Evolutionary conservation across 2,888 invertebrate species (phyloP), one percentile per base, ranked within the genome.

Genomic region (Osmoderma eremita): DNA sequence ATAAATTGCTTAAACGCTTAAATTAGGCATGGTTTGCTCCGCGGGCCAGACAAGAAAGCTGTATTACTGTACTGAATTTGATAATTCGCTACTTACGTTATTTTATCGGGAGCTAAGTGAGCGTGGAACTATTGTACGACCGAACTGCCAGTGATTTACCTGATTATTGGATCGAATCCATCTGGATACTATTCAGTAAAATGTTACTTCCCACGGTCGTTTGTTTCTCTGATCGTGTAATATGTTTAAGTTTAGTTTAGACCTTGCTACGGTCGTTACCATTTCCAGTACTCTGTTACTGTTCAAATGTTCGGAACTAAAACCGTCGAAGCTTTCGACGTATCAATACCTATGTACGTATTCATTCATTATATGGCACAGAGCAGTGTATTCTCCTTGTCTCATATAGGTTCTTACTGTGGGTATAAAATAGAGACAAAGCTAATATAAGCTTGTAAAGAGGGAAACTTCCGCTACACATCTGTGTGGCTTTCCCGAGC

Each of bases 101-200:
- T 67, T 68, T 66, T 65, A 56, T 20, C 24, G 63, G 48, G 45
- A 61, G 67, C 54, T 64, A 70, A 67, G 68, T 65, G 67, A 70
- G 69, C 69, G 69, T 70, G 63, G 67, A 67, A 70, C 65, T 30
- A 22, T 45, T 42, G 30, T 36, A 30, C 69, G 53, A 63, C 67
- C 67, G 54, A 62, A 56, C 48, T 67, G 67, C 71, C 67, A 74
- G 77, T 78, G 78, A 79, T 79, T 79, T 78, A 77, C 76, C 74
- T 77, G 79, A 78, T 79, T 79, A 79, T 79, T 79, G 79, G 78
- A 79, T 79, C 79, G 79, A 72, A 78, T 79, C 79, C 75, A 75
- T 73, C 69, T 69, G 73, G 72, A 75, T 76, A 78, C 78, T 77
- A 77, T 78, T 77, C 75, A 71, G 75, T 76, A 77, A 61, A 78